These are phyloP conservation scores for Siniperca obscura DNA, from an alignment of 2,797 vertebrate genomes.

Conservation along the genomic window DNA sequence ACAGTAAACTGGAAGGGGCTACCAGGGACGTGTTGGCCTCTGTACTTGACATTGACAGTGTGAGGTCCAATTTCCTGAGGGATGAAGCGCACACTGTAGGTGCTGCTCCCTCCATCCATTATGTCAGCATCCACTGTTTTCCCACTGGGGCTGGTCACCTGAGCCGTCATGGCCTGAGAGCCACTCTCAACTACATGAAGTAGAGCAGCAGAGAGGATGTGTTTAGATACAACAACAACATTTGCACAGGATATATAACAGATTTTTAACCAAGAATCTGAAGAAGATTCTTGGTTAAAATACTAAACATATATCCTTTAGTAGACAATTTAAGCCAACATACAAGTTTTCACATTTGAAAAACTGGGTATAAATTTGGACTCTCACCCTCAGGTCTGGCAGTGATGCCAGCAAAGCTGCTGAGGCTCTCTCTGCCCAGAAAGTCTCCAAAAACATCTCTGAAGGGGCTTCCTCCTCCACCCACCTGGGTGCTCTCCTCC, in stretches of 20 bases:
- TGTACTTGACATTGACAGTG: slow-evolving; percentile 95
- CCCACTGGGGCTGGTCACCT: slow-evolving; percentile 95
- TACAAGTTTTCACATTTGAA: not conserved
- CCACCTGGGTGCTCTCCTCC: slow-evolving; percentile 95
- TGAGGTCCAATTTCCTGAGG: slow-evolving; percentile 97
- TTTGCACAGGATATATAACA: not conserved
- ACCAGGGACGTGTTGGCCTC: slow-evolving; percentile 95
- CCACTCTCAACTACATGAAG: slow-evolving; percentile 85
- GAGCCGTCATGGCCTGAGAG: slow-evolving; percentile 91
- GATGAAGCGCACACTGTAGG: slow-evolving; percentile 97
- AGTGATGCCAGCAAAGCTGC: slow-evolving; percentile 89
- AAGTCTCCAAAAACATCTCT: slow-evolving; percentile 95
- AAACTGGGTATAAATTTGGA: not conserved
- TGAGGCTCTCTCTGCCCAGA: slow-evolving; percentile 91
- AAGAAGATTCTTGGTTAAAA: not conserved
- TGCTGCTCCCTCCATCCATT: slow-evolving; percentile 91
- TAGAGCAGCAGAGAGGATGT: not conserved
- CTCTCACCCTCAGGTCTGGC: slow-evolving; percentile 89
- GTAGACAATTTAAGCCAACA: not conserved
- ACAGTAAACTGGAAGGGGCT: slow-evolving; percentile 99
- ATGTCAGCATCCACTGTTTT: slow-evolving; percentile 92
- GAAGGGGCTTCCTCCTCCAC: slow-evolving; percentile 91
- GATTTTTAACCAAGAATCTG: not conserved
- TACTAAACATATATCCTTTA: not conserved
- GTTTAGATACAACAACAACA: slow-evolving; percentile 24